Conservation (phyloP, 2,113 vertebrate genomes). For the Anoura caudifer region DNA sequence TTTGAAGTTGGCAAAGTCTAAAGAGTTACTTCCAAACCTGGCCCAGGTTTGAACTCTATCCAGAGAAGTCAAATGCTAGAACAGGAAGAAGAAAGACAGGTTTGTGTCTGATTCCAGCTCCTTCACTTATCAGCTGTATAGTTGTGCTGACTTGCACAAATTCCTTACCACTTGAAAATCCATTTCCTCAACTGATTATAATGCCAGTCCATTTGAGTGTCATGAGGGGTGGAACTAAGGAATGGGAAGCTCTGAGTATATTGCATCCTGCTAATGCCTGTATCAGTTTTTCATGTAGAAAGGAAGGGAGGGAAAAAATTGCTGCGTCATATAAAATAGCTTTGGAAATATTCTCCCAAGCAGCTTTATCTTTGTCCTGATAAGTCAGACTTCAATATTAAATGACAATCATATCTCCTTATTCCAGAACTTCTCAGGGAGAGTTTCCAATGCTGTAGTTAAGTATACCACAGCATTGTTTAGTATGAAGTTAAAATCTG, state of each 20-base stretch:
- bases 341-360: neutral
- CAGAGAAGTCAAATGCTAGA: neutral
- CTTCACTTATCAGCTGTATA: neutral
- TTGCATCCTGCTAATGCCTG: accelerated
- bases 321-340: neutral
- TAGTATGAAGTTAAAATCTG: neutral
- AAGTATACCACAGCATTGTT: neutral
- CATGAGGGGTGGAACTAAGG: neutral
- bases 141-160: neutral
- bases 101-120: neutral
- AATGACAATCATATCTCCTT: neutral
- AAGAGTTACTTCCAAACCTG: neutral
- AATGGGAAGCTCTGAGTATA: neutral
- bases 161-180: neutral
- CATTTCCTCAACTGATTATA: neutral
- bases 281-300: neutral
- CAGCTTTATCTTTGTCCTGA: neutral
- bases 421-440: neutral
- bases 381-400: neutral
- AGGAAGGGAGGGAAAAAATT: neutral
- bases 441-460: neutral
- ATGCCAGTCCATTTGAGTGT: neutral
- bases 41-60: neutral
- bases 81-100: neutral
- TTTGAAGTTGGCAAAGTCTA: neutral